Percentiles rank a stretch among this genome's conserved stretches.
Evolutionary conservation across 2,797 vertebrate genomes (phyloP).

Genomic region (Cynopterus sphinx): DNA sequence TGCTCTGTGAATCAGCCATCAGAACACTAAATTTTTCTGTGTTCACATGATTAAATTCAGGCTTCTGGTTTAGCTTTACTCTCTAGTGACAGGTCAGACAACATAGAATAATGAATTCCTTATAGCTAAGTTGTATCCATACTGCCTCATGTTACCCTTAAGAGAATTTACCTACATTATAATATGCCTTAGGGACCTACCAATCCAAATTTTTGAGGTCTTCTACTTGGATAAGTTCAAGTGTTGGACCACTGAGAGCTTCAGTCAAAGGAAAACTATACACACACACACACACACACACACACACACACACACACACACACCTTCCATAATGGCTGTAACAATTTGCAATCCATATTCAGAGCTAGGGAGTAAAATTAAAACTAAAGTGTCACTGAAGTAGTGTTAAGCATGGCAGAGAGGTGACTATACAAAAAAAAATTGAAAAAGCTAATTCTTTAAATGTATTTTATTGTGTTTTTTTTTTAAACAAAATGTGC

Average conservation of each 20-base stretch:
- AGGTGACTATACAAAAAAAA: background rate
- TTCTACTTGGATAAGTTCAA: background rate
- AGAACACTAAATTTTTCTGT: slow-evolving; percentile 16
- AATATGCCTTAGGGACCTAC: background rate
- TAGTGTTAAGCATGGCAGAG: slow-evolving; percentile 27
- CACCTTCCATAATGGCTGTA: background rate
- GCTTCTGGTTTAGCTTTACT: slow-evolving; percentile 19
- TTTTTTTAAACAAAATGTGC: background rate
- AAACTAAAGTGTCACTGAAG: background rate
- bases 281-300: too few species aligned
- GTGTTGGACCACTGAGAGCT: background rate
- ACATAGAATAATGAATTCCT: background rate
- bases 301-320: too few species aligned
- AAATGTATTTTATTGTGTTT: too few species aligned
- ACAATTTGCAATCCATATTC: background rate
- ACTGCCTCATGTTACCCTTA: background rate
- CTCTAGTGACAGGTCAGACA: background rate
- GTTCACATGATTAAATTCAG: background rate
- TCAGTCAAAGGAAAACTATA: background rate
- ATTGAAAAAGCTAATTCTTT: background rate
- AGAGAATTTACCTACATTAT: background rate
- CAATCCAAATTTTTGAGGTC: background rate
- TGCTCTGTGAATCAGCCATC: background rate
- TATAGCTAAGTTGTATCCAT: background rate
- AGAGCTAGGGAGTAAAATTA: background rate